Base-by-base conservation (phyloP, 2,888 invertebrate genomes). In the Mellilla xanthometata region DNA sequence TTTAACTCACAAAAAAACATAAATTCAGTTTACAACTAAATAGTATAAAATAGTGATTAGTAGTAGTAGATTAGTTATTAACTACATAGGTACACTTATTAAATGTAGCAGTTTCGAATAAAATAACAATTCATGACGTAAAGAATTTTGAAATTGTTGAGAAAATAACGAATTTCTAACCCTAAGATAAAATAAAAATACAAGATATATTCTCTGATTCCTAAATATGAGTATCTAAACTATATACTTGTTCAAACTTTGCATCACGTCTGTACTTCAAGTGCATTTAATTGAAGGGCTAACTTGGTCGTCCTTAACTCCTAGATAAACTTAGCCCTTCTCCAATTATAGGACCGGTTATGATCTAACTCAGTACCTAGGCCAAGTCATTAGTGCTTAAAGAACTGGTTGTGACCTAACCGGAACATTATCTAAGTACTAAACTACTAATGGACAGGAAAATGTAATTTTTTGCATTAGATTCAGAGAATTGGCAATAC, bases 281-380 rank as follows among this genome's bases (percentile, higher is more conserved):
- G 68, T 72, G 74, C 72, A 74, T 71, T 60, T 65, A 63, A 51
- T 62, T 54, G 69, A 77, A 78, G 81, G 81, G 76, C 70, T 67
- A 64, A 54, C 58, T 70, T 58, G 51, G 76, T 66, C 63, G 82
- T 81, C 82, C 82, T 83, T 79, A 80, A 70, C 74, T 69, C 65
- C 67, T 59, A 62, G 15, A 5, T 19, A 58, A 65, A 64, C 15
- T 50, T 53, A 61, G 56, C 70, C 75, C 57, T 70, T 79, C 75
- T 58, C 52, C 50, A 45, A 56, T 54, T 50, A 50, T 36, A 33
- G 30, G 43, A 50, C 47, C 48, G 50, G 54, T 54, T 56, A 47
- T 56, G 49, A 61, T 52, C 49, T 58, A 56, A 52, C 43, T 27
- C 6, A 11, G 19, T 26, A 29, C 9, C 29, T 29, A 34, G 33